phyloP scores from a whole-genome alignment of 2,797 vertebrate species.

The Eulemur albifrons region DNA sequence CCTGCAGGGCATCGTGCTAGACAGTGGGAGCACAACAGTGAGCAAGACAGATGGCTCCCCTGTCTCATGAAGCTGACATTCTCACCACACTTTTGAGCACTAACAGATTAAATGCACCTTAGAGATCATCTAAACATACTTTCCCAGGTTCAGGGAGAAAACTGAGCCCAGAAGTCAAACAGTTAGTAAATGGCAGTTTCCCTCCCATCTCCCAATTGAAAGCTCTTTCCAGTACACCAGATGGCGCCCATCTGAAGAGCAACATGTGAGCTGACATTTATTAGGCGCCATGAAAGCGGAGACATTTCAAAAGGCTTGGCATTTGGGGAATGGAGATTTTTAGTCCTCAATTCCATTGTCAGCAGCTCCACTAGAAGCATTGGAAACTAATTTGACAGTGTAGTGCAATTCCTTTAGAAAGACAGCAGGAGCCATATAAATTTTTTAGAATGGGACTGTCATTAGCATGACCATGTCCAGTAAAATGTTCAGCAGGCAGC shows the following conservation, averaged over 20 bases:
- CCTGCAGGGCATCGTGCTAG: background rate
- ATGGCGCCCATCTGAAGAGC: constrained; percentile 68
- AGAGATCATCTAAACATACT: background rate
- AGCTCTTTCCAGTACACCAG: constrained; percentile 60
- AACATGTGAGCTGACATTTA: constrained; percentile 69
- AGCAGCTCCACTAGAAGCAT: constrained; percentile 15
- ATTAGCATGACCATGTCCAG: constrained; percentile 21
- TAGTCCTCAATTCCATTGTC: constrained; percentile 46
- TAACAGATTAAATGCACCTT: background rate
- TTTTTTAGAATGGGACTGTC: constrained; percentile 49
- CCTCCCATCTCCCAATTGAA: background rate
- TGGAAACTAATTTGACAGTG: constrained; percentile 66
- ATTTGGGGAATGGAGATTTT: constrained; percentile 4
- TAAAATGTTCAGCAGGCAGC: background rate
- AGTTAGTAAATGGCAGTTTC: background rate
- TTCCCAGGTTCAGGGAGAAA: background rate
- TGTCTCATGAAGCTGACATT: background rate
- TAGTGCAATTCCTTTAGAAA: constrained; percentile 51
- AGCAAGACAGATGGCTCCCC: background rate
- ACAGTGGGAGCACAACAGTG: background rate
- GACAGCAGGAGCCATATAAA: constrained; percentile 12
- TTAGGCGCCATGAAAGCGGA: constrained; percentile 60
- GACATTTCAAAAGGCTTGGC: constrained; percentile 59
- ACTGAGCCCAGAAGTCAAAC: constrained; percentile 4
- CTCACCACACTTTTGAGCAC: background rate